phyloP scores from a whole-genome alignment of 2,113 vertebrate species.

The Caranx melampygus region DNA sequence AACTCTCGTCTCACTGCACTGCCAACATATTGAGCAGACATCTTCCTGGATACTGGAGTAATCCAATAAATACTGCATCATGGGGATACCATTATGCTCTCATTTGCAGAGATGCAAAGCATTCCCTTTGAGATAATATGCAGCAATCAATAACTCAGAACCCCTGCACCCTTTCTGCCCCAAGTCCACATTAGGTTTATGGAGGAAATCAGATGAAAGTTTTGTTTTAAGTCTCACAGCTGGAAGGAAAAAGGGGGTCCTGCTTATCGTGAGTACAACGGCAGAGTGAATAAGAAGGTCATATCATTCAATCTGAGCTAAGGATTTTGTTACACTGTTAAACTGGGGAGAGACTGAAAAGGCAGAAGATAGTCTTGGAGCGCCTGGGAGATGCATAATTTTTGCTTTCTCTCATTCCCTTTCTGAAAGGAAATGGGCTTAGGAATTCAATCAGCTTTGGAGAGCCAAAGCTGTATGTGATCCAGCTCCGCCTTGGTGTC shows the following conservation, averaged over 20 bases:
- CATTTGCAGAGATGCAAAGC: constrained; percentile 61
- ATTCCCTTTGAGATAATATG: constrained; percentile 60
- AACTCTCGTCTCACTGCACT: constrained; percentile 45
- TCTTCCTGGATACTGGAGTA: constrained; percentile 61
- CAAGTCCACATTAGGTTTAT: constrained; percentile 56
- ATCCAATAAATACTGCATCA: constrained; percentile 72
- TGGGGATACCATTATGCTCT: constrained; percentile 70
- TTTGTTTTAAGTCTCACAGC: constrained; percentile 56
- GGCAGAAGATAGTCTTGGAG: constrained; percentile 36
- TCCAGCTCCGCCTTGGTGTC: constrained; percentile 61
- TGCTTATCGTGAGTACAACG: constrained; percentile 44
- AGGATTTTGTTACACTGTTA: constrained; percentile 61
- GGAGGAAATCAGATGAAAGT: constrained; percentile 69
- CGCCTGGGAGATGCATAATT: constrained; percentile 54
- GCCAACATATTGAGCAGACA: constrained; percentile 59
- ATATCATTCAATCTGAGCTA: constrained; percentile 48
- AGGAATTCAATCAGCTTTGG: constrained; percentile 77
- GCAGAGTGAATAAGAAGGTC: constrained; percentile 49
- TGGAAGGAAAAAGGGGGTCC: background rate
- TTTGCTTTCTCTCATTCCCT: constrained; percentile 46
- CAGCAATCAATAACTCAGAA: constrained; percentile 72
- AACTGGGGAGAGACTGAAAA: constrained; percentile 63
- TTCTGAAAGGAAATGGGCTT: constrained; percentile 68
- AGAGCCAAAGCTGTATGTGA: constrained; percentile 60
- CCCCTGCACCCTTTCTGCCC: constrained; percentile 18